Percentiles rank a stretch among this genome's conserved stretches.
Conservation (phyloP, 2,888 invertebrate genomes). For the Timandra comae region DNA sequence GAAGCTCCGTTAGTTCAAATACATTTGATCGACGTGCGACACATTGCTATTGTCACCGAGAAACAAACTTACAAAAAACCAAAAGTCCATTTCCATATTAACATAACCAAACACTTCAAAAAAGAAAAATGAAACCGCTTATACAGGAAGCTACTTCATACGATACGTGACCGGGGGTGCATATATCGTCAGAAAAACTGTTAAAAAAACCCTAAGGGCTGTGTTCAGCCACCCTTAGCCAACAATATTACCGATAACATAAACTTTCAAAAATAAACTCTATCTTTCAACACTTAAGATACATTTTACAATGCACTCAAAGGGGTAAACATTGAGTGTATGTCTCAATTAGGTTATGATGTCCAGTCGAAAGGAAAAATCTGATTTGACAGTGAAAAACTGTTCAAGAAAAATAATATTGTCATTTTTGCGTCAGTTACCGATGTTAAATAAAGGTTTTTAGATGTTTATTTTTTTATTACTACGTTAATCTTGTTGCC, state of each 20-base stretch:
- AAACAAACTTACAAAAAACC: no score
- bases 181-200: slow-evolving; percentile 63
- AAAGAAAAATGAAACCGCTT: slow-evolving; percentile 69
- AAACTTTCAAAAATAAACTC: background rate
- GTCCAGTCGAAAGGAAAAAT: slow-evolving; percentile 48
- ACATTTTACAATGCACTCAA: slow-evolving; percentile 2
- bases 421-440: slow-evolving; percentile 1
- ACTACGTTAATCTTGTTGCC: no score
- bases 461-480: no score
- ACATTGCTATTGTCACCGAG: no score
- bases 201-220: slow-evolving; percentile 65
- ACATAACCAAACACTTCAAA: slow-evolving; percentile 20
- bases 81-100: slow-evolving; percentile 28
- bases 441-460: no score
- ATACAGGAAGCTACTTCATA: slow-evolving; percentile 71
- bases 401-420: slow-evolving; percentile 6
- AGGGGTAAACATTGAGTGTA: slow-evolving; percentile 19
- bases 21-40: no score
- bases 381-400: slow-evolving; percentile 40
- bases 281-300: slow-evolving; percentile 3
- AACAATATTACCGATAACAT: slow-evolving; percentile 9
- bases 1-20: no score
- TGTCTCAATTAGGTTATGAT: slow-evolving; percentile 53
- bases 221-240: slow-evolving; percentile 22
- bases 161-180: slow-evolving; percentile 72